phyloP scores from a whole-genome alignment of 2,113 vertebrate species.

The Gymnarchus niloticus region DNA sequence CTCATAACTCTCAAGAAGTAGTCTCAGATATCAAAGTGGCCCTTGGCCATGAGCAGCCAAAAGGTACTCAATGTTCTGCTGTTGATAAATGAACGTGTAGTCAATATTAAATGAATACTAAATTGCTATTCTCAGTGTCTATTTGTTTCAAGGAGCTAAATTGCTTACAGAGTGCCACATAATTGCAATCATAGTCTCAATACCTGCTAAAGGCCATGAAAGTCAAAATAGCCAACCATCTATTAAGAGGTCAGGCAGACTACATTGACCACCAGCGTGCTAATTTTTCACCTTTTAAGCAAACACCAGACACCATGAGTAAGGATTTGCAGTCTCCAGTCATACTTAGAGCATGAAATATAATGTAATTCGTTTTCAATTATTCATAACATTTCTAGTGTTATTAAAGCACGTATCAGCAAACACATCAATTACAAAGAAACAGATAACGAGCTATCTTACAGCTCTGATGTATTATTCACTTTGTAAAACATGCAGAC shows the following conservation, averaged over 20 bases:
- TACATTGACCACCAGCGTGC: background rate
- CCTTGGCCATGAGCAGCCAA: background rate
- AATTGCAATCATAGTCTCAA: background rate
- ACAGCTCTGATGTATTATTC: constrained; percentile 22
- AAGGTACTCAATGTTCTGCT: background rate
- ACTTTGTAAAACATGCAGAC: constrained; percentile 18
- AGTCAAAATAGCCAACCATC: background rate
- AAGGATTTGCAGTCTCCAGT: constrained; percentile 3
- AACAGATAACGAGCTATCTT: constrained; percentile 18
- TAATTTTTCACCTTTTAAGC: background rate
- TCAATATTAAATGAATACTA: background rate
- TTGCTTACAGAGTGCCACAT: background rate
- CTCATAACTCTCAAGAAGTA: background rate
- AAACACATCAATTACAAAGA: constrained; percentile 25
- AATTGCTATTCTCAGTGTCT: background rate
- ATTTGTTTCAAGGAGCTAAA: background rate
- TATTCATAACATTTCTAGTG: constrained; percentile 27
- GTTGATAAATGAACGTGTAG: background rate
- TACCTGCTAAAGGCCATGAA: background rate
- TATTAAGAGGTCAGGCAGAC: background rate
- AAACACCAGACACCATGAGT: constrained; percentile 4
- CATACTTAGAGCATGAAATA: constrained; percentile 18
- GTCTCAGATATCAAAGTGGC: background rate
- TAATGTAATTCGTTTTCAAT: constrained; percentile 19
- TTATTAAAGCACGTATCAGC: constrained; percentile 24